Base-by-base conservation (phyloP, 64 coral and sea anemone species). In the Montipora efflorescens region DNA sequence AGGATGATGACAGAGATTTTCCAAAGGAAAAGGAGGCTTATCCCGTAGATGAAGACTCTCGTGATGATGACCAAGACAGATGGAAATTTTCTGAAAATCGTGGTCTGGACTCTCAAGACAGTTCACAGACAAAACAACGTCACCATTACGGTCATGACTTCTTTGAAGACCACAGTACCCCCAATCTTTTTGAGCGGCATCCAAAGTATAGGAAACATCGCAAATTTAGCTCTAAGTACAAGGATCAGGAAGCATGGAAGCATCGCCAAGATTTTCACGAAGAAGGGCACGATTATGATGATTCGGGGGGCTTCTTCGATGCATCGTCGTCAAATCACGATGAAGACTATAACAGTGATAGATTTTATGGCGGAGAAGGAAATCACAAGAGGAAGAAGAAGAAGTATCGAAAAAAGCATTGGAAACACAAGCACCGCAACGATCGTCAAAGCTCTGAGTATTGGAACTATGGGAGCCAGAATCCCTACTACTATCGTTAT, bases 401-500 rank as follows among this genome's bases (percentile, higher is more conserved):
- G 76, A 48, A 86, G 3, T 18, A 86, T 45, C 46, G 82, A 86
- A 48, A 13, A 18, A 86, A 86, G 18, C 64, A 86, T 8, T 19
- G 10, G 16, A 86, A 86, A 20, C 43, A 86, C 19, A 86, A 86
- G 19, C 36, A 71, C 21, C 64, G 82, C 47, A 86, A 86, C 19
- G 62, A 86, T 20, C 67, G 82, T 66, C 82, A 86, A 72, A 86
- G 82, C 46, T 70, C 70, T 86, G 82, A 86, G 46, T 86, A 71
- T 46, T 86, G 62, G 82, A 36, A 14, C 19, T 71, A 86, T 16
- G 36, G 82, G 4, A 19, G 68, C 45, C 62, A 86, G 67, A 71
- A 86, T 71, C 82, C 82, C 3, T 72, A 51, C 62, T 86, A 86
- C 45, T 86, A 86, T 15, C 7, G n/a, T 86, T 86, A 71, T 59